Conservation (phyloP, 2,888 invertebrate species). For the Synanthedon andrenaeformis region DNA sequence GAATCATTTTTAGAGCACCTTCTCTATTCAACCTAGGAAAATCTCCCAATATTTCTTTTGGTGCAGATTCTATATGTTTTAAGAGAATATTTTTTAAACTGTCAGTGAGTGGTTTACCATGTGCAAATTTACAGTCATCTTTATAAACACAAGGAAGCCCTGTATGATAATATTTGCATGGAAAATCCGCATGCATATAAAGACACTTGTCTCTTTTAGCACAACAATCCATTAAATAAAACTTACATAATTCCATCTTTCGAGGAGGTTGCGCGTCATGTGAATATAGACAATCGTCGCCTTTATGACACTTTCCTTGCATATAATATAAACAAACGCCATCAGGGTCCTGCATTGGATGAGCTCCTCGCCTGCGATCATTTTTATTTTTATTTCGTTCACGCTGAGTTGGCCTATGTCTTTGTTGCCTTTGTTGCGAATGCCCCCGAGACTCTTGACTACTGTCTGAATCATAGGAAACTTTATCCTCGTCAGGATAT, state of each 20-base stretch:
- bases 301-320: conserved; percentile 90
- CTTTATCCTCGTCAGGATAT: conserved; percentile 64
- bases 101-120: conserved; percentile 87
- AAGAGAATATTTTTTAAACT: conserved; percentile 74
- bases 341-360: conserved; percentile 75
- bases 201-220: conserved; percentile 95
- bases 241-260: conserved; percentile 95
- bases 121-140: conserved; percentile 95
- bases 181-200: conserved; percentile 97
- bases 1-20: conserved; percentile 74
- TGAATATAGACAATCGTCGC: conserved; percentile 87
- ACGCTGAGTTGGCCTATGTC: conserved; percentile 41
- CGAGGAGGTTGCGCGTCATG: conserved; percentile 86
- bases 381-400: conserved; percentile 65
- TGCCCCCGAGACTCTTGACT: conserved; percentile 68
- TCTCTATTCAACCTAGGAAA: conserved; percentile 86
- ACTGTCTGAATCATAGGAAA: conserved; percentile 66
- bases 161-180: conserved; percentile 96
- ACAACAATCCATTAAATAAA: conserved; percentile 95
- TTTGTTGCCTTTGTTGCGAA: conserved; percentile 53
- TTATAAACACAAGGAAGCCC: conserved; percentile 86
- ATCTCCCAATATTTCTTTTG: conserved; percentile 91
- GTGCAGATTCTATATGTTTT: conserved; percentile 89
- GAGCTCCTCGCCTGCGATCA: conserved; percentile 65
- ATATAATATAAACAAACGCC: conserved; percentile 86